phyloP scores from a whole-genome alignment of 2,113 vertebrate genomes.

The Micronycteris hirsuta region DNA sequence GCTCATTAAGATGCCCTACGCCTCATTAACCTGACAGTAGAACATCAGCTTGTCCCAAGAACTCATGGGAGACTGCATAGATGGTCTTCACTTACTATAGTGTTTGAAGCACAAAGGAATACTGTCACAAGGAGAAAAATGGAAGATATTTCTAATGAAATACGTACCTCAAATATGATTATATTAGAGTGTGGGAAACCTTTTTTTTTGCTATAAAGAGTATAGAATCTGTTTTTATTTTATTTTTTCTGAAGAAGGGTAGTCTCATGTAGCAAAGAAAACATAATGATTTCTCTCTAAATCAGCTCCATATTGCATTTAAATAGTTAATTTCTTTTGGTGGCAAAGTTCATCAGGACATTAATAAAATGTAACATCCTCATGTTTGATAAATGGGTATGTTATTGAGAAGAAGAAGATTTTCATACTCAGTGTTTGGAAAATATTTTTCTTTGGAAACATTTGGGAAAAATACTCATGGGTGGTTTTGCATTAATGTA shows the following conservation, averaged over 20 bases:
- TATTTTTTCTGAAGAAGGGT: background rate
- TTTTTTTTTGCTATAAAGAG: background rate
- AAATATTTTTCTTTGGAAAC: background rate
- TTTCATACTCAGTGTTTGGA: background rate
- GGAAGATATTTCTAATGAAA: background rate
- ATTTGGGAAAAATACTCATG: background rate
- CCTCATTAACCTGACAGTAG: background rate
- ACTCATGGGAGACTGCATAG: rapidly evolving
- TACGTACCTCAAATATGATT: background rate
- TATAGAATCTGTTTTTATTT: background rate
- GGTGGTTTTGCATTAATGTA: background rate
- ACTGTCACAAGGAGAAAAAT: background rate
- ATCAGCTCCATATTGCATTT: background rate
- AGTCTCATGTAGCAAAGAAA: background rate
- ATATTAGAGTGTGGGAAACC: background rate
- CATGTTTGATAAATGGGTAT: background rate
- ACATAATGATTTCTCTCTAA: background rate
- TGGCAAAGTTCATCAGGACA: background rate
- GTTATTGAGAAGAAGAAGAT: background rate
- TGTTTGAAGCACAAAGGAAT: background rate
- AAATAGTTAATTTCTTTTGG: background rate
- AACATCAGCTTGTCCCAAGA: background rate
- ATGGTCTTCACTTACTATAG: background rate
- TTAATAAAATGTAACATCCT: background rate
- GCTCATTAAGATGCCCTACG: background rate